Evolutionary conservation across 2,113 vertebrate genomes (phyloP).

Genomic region (Dicaeum eximium): DNA sequence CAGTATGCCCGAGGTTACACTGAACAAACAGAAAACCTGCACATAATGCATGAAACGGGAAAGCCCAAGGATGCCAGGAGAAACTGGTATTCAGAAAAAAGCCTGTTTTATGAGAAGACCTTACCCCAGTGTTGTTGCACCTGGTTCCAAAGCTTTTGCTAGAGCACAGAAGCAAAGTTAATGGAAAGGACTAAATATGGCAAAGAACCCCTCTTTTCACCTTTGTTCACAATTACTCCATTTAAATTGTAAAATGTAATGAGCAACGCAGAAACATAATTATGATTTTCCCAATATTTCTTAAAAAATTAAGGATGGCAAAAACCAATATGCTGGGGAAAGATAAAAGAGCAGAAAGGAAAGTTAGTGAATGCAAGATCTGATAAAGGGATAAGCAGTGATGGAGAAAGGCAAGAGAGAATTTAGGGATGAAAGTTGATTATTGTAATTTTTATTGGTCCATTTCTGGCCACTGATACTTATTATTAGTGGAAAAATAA

Average conservation of each 20-base stretch:
- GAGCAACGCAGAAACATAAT: background rate
- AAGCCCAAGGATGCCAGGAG: background rate
- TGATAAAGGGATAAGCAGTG: background rate
- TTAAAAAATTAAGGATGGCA: background rate
- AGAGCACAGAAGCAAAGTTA: background rate
- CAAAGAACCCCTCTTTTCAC: background rate
- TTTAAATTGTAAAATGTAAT: background rate
- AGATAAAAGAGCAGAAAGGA: background rate
- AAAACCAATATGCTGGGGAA: background rate
- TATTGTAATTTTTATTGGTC: background rate
- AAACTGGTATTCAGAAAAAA: background rate
- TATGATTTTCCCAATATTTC: background rate
- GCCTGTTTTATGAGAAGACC: background rate
- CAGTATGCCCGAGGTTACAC: background rate
- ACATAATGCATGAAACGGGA: background rate
- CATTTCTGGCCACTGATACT: background rate
- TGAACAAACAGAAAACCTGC: background rate
- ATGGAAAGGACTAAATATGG: background rate
- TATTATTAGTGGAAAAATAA: background rate
- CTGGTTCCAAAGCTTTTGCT: accelerated
- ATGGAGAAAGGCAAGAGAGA: background rate
- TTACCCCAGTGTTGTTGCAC: background rate
- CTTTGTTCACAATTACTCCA: background rate
- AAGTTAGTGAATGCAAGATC: background rate
- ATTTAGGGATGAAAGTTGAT: background rate